Evolutionary conservation across 2,113 vertebrate genomes (phyloP).

Genomic region (Phrynocephalus versicolor): DNA sequence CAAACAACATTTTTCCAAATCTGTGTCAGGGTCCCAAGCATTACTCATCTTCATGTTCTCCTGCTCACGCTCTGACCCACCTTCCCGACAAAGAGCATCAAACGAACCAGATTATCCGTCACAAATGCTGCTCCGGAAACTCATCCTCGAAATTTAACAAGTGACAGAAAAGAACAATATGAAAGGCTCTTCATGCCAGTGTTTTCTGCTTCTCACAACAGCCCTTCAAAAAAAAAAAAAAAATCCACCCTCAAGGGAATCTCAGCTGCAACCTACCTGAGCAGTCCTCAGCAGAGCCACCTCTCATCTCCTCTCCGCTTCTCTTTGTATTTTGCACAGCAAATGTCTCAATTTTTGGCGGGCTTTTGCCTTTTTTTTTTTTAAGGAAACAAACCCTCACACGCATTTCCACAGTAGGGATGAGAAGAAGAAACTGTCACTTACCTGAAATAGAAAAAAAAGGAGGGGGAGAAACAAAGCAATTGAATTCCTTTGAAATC

Average conservation of each 20-base stretch:
- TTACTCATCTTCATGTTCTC: not conserved
- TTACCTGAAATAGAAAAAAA: conserved; percentile 67
- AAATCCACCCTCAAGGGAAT: not conserved
- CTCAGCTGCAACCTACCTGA: conserved; percentile 58
- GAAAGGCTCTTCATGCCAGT: not conserved
- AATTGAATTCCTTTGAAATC: conserved; percentile 70
- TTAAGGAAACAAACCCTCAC: not conserved
- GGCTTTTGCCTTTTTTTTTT: not conserved
- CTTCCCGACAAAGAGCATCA: not conserved
- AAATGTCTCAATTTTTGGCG: not conserved
- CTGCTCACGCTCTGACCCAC: not conserved
- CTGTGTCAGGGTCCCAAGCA: not conserved
- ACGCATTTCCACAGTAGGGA: conserved; percentile 68
- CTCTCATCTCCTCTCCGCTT: conserved; percentile 50
- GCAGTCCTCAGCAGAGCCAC: conserved; percentile 37
- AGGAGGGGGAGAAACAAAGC: conserved; percentile 44
- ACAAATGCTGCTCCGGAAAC: not conserved
- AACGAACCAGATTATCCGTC: not conserved
- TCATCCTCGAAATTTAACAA: not conserved
- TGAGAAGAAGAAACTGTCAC: conserved; percentile 75
- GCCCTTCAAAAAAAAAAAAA: not conserved
- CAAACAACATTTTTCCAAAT: not conserved
- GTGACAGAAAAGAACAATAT: not conserved
- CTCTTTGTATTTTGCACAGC: conserved; percentile 36
- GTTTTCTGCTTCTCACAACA: fast-evolving